Base-by-base conservation (phyloP, 2,113 vertebrate species). In the Martes martes region DNA sequence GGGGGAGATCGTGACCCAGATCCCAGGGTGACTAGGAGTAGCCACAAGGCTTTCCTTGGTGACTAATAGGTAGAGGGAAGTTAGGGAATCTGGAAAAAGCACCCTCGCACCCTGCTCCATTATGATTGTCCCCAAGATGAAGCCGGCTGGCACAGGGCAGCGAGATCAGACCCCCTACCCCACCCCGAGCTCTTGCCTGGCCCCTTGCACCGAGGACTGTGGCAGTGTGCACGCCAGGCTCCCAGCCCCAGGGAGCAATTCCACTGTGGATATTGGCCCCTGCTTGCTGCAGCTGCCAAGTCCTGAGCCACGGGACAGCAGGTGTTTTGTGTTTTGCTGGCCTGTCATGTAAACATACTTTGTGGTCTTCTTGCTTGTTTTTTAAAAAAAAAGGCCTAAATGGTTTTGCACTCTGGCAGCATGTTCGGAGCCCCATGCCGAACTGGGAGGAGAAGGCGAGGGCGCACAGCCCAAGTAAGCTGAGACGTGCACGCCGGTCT, bases 301-400 rank as follows among this genome's bases (percentile, higher is more conserved):
- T 6, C 11, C 2, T 2, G 24, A 91, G 89, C 74, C 80, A 0
- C 42, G 21, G 52, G 71, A 7, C 65, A 55, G 4, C 74, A 93
- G 89, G 33, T 81, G 57, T 97, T 76, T 47, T 80, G n/a, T 80
- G 94, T 97, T 97, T 97, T 80, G 90, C 88, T 9, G 47, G 67
- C 42, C 89, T 79, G 78, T 84, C 91, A 55, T 95, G 36, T 61
- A 84, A 90, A 80, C 91, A 97, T 31, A 16, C 36, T 94, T 81
- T 90, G 63, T 74, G 95, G 91, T 95, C 36, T 2, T 83, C 78
- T 90, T 97, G 96, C 47, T 94, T 92, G 69, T 94, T 95, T 33
- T 63, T 33, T 63, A 31, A 65, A 50, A 50, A 50, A 79, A 18
- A 47, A 95, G 57, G 52, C 15, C 42, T 89, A n/a, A 71, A 82